Conservation (phyloP, 2,113 vertebrate genomes). For the Anguilla rostrata region DNA sequence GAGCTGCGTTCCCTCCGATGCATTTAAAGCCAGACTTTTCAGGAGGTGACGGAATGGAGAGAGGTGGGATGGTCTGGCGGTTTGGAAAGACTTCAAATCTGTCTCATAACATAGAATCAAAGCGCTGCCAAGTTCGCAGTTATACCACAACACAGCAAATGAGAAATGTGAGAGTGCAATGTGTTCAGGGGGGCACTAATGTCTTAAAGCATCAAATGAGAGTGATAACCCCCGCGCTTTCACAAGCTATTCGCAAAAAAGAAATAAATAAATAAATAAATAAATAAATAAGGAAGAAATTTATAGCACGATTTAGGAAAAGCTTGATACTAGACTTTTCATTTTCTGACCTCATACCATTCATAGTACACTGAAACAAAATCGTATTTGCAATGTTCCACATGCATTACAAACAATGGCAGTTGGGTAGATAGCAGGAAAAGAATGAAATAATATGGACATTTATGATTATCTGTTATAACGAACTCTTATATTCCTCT, state of each 20-base stretch:
- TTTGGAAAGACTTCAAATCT: not conserved
- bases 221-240: not conserved
- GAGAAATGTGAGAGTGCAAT: not conserved
- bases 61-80: not conserved
- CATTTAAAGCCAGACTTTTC: not conserved
- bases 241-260: not conserved
- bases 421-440: too few relatives aligned
- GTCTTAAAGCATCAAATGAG: not conserved
- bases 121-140: not conserved
- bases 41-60: not conserved
- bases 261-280: too few relatives aligned
- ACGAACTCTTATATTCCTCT: too few relatives aligned
- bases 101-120: not conserved
- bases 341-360: not conserved
- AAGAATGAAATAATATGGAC: too few relatives aligned
- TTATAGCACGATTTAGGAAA: not conserved
- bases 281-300: too few relatives aligned
- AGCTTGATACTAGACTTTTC: not conserved
- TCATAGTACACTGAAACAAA: not conserved
- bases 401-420: too few relatives aligned
- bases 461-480: too few relatives aligned
- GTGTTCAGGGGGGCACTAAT: not conserved
- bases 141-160: not conserved
- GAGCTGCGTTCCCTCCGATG: not conserved
- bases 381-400: too few relatives aligned